Evolutionary conservation across 2,113 vertebrate genomes (phyloP).

Genomic region (Ageneiosus marmoratus): DNA sequence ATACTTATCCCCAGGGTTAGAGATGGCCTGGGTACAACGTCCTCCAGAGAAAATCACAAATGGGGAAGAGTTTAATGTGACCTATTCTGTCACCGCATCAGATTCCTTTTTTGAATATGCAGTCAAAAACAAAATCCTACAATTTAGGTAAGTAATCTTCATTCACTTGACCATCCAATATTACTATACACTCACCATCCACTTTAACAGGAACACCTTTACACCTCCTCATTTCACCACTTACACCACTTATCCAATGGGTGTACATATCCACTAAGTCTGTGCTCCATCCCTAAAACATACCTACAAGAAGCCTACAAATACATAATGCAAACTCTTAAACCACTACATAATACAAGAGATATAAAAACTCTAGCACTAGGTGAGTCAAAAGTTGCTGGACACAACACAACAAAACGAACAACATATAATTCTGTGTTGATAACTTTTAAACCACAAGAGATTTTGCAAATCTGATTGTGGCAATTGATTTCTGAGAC

Average conservation of each 20-base stretch:
- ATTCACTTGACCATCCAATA: neutral
- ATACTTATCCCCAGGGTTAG: constrained; percentile 63
- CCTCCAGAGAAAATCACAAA: constrained; percentile 70
- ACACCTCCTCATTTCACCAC: neutral
- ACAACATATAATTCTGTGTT: too few species aligned
- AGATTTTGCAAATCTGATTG: too few species aligned
- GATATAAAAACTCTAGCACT: too few species aligned
- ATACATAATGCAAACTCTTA: neutral
- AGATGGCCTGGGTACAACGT: constrained; percentile 73
- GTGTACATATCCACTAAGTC: neutral
- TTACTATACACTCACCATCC: neutral
- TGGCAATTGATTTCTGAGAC: too few species aligned
- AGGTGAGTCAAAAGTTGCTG: too few species aligned
- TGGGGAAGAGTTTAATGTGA: constrained; percentile 77
- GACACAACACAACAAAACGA: too few species aligned
- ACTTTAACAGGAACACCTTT: neutral
- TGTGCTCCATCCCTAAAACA: neutral
- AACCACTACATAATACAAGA: neutral
- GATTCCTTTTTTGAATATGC: constrained; percentile 74
- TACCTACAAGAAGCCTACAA: neutral
- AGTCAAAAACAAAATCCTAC: constrained; percentile 70
- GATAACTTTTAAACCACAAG: too few species aligned
- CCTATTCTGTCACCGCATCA: constrained; percentile 66
- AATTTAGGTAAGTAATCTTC: constrained; percentile 66
- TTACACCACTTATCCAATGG: neutral